Percentiles rank a stretch among this genome's conserved stretches.
phyloP scores from a whole-genome alignment of 2,888 invertebrate species.

The Chelonus formosanus region DNA sequence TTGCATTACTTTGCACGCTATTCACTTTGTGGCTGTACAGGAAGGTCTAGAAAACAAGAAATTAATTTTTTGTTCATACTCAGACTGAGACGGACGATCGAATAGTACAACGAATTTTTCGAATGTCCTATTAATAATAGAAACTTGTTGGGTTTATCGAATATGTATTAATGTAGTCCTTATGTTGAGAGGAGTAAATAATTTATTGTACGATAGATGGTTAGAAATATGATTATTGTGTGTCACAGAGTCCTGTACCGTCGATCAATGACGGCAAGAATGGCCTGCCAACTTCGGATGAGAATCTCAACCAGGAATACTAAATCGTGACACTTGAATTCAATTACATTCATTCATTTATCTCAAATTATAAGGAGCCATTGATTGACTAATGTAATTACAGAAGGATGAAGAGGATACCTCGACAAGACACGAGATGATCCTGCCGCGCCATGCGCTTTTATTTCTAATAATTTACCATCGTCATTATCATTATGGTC shows the following conservation, averaged over 20 bases:
- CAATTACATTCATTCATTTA: not conserved
- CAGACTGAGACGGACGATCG: not conserved
- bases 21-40: not conserved
- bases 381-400: not conserved
- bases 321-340: slow-evolving; percentile 41
- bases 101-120: not conserved
- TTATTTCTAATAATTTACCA: slow-evolving; percentile 8
- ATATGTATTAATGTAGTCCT: too few relatives aligned
- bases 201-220: not conserved
- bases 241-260: slow-evolving; percentile 61
- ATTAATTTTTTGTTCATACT: not conserved
- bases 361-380: slow-evolving; percentile 1
- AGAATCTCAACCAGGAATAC: slow-evolving; percentile 58
- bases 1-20: slow-evolving; percentile 20
- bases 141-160: too few relatives aligned
- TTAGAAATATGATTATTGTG: slow-evolving; percentile 35
- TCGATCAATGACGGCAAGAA: slow-evolving; percentile 55
- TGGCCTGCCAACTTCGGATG: slow-evolving; percentile 60
- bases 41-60: slow-evolving; percentile 7
- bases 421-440: slow-evolving; percentile 4
- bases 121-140: too few relatives aligned
- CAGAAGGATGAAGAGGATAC: not conserved
- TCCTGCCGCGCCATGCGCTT: slow-evolving; percentile 13
- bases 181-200: not conserved
- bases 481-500: slow-evolving; percentile 10